A percentile compares a stretch with the other conserved stretches of the same genome.
Conservation (phyloP, 1,140 invertebrate species). For the Globodera rostochiensis region DNA sequence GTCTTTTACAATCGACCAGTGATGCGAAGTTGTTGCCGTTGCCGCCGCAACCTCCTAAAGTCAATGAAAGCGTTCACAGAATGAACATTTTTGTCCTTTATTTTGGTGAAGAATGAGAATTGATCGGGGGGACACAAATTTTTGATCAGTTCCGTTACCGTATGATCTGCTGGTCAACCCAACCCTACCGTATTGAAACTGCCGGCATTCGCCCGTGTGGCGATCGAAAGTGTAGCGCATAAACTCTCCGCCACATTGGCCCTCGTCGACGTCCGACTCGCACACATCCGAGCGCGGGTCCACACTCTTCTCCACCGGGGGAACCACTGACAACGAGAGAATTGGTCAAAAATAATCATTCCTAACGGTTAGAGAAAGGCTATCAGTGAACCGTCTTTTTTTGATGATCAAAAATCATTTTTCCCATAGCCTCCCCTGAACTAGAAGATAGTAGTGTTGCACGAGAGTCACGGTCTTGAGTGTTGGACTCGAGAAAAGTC, state of each 20-base stretch:
- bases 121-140: no score
- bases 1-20: slow-evolving; percentile 39
- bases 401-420: no score
- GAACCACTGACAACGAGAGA: slow-evolving; percentile 12
- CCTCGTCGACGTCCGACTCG: slow-evolving; percentile 47
- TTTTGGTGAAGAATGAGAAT: no score
- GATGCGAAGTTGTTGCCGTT: slow-evolving; percentile 57
- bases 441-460: no score
- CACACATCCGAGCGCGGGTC: slow-evolving; percentile 44
- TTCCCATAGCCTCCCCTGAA: no score
- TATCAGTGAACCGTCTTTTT: no score
- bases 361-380: no score
- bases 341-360: neutral
- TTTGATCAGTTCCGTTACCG: no score
- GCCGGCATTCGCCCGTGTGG: slow-evolving; percentile 43
- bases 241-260: slow-evolving; percentile 50
- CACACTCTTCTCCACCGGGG: slow-evolving; percentile 11
- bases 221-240: slow-evolving; percentile 51
- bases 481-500: no score
- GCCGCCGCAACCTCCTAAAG: slow-evolving; percentile 49
- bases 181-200: slow-evolving; percentile 45
- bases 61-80: neutral
- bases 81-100: neutral
- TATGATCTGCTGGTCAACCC: no score
- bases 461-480: no score